These are phyloP conservation scores for Grammomys dolichurus DNA, from an alignment of 2,113 vertebrate genomes.

Conservation along the genomic window DNA sequence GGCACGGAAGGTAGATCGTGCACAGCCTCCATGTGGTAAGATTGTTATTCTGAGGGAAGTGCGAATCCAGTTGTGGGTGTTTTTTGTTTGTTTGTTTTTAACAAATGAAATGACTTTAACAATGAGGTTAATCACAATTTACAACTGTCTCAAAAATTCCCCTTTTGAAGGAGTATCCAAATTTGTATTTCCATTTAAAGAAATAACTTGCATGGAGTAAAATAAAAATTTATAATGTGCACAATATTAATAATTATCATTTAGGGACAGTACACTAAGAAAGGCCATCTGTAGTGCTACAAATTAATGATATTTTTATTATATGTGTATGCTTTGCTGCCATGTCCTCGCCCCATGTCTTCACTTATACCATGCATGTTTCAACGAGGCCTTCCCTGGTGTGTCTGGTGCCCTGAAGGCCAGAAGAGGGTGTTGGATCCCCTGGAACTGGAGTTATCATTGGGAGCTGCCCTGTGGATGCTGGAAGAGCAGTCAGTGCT, in stretches of 20 bases:
- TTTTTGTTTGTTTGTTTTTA: background rate
- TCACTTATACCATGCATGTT: too few relatives aligned
- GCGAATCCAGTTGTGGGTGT: background rate
- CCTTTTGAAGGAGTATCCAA: background rate
- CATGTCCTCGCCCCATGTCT: too few relatives aligned
- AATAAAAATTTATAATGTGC: constrained; percentile 44
- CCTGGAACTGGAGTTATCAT: background rate
- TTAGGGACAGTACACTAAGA: background rate
- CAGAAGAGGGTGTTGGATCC: background rate
- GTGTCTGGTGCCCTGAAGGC: too few relatives aligned
- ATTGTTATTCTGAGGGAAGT: constrained; percentile 3
- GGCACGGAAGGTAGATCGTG: too few relatives aligned
- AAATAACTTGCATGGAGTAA: constrained; percentile 37
- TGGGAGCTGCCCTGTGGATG: background rate
- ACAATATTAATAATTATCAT: constrained; percentile 28
- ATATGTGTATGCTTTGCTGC: background rate
- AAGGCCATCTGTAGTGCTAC: background rate
- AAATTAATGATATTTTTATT: background rate
- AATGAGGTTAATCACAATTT: constrained; percentile 33
- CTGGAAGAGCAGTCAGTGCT: background rate
- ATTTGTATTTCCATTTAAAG: constrained; percentile 48
- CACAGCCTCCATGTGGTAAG: background rate
- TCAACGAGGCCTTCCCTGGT: too few relatives aligned
- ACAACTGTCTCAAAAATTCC: background rate
- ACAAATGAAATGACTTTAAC: background rate